Base-by-base conservation (phyloP, 1,140 invertebrate species). In the Aphelenchoides besseyi region DNA sequence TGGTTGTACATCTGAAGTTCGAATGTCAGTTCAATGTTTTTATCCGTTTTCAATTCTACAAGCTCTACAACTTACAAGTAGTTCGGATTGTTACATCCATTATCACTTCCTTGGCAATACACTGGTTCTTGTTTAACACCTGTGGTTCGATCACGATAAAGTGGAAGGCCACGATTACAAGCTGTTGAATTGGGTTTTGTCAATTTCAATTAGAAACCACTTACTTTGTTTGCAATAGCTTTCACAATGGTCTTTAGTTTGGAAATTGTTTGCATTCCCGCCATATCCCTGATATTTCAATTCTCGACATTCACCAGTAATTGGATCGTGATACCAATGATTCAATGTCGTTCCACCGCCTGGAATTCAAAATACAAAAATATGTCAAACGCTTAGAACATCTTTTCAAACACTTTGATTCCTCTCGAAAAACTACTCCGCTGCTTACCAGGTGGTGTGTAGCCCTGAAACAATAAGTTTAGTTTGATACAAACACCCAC, bases 221-320 rank as follows among this genome's bases (percentile, higher is more conserved):
- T 84, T 69, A 82, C 81, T 83, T 33, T 83, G 82, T 77, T 83
- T 83, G 68, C 81, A 83, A 61, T 83, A 83, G 59, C 77, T 82
- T 64, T 83, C 81, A 54, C 81, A 83, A 62, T 83, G 81, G 61
- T 83, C 82, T 70, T 83, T 83, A 1, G 81, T 83, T 69, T 83
- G 80, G 74, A 83, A 80, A 41, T 79, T 82, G 63, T 81, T 79
- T 9, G 77, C 78, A 23, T 81, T 79, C 5, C 74, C 79, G 32
- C 80, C 81, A 68, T 82, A 82, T 33, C 81, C 81, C 62, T 84
- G 82, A 67, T 83, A 83, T 53, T 83, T 83, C 1, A 83, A 70
- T 37, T 83, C 81, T 62, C 81, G 77, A 55, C 81, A 83, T 71
- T 83, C 81, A 23, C 82, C 68, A 18, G 78, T 80, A 67, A 83